Evolutionary conservation across 2,888 invertebrate genomes (phyloP).

Genomic region (Zootermopsis nevadensis): DNA sequence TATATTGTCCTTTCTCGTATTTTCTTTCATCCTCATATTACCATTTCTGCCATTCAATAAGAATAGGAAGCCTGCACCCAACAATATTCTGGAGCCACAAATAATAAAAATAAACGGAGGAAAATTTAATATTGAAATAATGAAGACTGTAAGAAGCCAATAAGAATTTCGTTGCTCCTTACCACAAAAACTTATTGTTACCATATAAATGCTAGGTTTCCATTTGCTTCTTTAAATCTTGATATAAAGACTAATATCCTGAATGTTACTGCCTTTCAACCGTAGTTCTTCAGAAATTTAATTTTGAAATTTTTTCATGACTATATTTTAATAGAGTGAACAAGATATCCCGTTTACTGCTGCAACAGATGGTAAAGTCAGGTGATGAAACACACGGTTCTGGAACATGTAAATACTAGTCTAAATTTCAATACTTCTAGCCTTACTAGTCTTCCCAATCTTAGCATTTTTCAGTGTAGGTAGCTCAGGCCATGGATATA

Average conservation of each 20-base stretch:
- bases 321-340: neutral
- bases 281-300: neutral
- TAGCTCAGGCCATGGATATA: slow-evolving; percentile 64
- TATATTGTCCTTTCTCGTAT: too few species aligned
- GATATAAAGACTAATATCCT: neutral
- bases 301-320: neutral
- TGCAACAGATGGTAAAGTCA: neutral
- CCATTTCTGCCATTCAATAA: neutral
- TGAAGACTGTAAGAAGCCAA: neutral
- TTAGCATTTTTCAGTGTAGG: slow-evolving; percentile 43
- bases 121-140: neutral
- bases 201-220: neutral
- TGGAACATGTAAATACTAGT: neutral
- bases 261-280: neutral
- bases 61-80: neutral
- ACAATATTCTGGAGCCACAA: too few species aligned
- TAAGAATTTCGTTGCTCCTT: neutral
- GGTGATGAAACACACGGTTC: neutral
- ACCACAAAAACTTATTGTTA: neutral
- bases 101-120: neutral
- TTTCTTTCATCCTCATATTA: too few species aligned
- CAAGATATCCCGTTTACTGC: neutral
- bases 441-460: slow-evolving; percentile 46
- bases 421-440: slow-evolving; percentile 48
- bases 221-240: neutral